A percentile compares a stretch with the other conserved stretches of the same genome.
These are phyloP conservation scores for Acrobasis suavella DNA, from an alignment of 2,888 invertebrate species.

Conservation along the genomic window DNA sequence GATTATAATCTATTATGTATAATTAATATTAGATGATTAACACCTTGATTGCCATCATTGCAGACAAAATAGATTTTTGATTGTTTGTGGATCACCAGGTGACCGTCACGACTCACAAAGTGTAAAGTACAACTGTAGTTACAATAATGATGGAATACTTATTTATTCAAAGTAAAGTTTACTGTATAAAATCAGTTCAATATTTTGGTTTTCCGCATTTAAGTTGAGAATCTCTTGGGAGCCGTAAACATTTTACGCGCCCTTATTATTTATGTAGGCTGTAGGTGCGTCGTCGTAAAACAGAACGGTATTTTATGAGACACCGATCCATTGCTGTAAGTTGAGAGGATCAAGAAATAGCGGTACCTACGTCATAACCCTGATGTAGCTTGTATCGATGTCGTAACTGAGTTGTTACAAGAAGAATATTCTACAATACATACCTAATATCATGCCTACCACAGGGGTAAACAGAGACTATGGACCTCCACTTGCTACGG, in stretches of 20 bases:
- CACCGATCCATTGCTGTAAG: slow-evolving; percentile 15
- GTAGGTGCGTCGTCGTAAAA: slow-evolving; percentile 12
- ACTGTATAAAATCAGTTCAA: not conserved
- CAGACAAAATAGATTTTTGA: too few relatives aligned
- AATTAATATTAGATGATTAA: too few relatives aligned
- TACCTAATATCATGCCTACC: too few relatives aligned
- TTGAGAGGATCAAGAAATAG: not conserved
- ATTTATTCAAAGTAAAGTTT: not conserved
- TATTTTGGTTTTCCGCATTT: slow-evolving; percentile 10
- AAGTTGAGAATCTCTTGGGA: slow-evolving; percentile 6
- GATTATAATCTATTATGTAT: too few relatives aligned
- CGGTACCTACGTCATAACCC: not conserved
- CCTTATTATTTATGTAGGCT: slow-evolving; percentile 15
- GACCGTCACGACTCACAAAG: too few relatives aligned
- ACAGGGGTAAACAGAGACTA: too few relatives aligned
- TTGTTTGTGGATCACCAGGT: too few relatives aligned
- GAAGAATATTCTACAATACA: too few relatives aligned
- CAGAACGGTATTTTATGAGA: slow-evolving; percentile 10
- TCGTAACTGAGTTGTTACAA: not conserved
- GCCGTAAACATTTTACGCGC: slow-evolving; percentile 11
- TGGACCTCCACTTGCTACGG: too few relatives aligned
- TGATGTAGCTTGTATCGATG: not conserved
- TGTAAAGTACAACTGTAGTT: too few relatives aligned
- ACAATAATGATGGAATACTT: too few relatives aligned
- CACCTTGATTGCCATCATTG: too few relatives aligned